Conservation (phyloP, 2,797 vertebrate species). For the Falco berigora region DNA sequence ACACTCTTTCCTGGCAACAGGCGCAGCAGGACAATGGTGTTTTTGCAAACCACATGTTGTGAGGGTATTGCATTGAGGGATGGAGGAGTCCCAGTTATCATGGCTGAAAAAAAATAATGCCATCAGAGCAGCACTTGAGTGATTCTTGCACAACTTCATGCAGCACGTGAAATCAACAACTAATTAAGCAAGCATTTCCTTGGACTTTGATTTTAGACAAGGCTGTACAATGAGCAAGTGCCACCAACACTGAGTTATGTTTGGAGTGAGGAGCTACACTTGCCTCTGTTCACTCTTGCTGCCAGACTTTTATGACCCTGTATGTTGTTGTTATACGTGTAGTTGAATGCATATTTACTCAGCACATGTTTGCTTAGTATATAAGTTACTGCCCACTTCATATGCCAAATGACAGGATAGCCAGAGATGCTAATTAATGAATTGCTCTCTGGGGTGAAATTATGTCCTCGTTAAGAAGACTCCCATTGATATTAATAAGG, state of each 20-base stretch:
- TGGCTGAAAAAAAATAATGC: neutral
- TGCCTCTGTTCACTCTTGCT: neutral
- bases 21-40: neutral
- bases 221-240: neutral
- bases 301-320: neutral
- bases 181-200: neutral
- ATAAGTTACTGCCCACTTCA: neutral
- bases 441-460: slow-evolving; percentile 37
- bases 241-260: neutral
- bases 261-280: neutral
- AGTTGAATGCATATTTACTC: neutral
- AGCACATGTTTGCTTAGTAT: neutral
- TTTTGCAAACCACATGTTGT: neutral
- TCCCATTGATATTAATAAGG: slow-evolving; percentile 10
- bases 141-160: neutral
- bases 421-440: neutral
- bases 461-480: neutral
- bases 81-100: neutral
- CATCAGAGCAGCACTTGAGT: neutral
- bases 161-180: neutral
- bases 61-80: neutral
- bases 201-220: neutral
- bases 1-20: neutral
- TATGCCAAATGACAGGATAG: slow-evolving; percentile 6
- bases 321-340: neutral